Conservation (phyloP, 2,113 vertebrate species). For the Prietella phreatophila region DNA sequence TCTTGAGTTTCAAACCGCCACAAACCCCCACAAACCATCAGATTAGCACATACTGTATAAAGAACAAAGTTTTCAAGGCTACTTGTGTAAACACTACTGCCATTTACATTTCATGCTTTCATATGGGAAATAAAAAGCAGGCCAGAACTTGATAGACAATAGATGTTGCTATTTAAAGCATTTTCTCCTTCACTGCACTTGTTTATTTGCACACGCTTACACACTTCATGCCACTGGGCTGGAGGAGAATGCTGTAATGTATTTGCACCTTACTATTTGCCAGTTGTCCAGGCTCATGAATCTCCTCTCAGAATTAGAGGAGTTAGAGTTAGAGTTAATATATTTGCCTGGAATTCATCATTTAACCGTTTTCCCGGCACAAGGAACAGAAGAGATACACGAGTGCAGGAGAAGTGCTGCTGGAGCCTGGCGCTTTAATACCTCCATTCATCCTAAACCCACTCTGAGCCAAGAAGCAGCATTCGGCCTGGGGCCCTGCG, state of each 20-base stretch:
- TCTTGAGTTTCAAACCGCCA: not conserved
- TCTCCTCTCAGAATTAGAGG: conserved; percentile 42
- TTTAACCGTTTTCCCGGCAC: conserved; percentile 39
- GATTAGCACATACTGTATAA: not conserved
- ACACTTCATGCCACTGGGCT: conserved; percentile 16
- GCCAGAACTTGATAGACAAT: conserved; percentile 12
- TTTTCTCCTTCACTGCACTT: conserved; percentile 33
- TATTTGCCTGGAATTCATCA: conserved; percentile 54
- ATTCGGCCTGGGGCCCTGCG: conserved; percentile 50
- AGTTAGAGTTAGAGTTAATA: conserved; percentile 37
- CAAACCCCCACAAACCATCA: not conserved
- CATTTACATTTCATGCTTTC: conserved; percentile 16
- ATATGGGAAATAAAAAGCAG: conserved; percentile 25
- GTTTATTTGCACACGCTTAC: conserved; percentile 41
- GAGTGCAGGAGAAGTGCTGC: conserved; percentile 40
- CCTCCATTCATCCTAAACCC: conserved; percentile 52
- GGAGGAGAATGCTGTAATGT: conserved; percentile 3
- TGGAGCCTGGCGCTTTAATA: conserved; percentile 54
- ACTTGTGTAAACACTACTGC: not conserved
- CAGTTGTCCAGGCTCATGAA: conserved; percentile 24
- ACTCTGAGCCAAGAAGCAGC: conserved; percentile 53
- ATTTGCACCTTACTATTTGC: conserved; percentile 30
- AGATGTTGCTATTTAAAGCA: conserved; percentile 41
- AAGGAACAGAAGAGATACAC: conserved; percentile 39
- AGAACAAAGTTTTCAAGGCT: not conserved